Base-by-base conservation (phyloP, 2,797 vertebrate genomes). In the Cetoscarus ocellatus region DNA sequence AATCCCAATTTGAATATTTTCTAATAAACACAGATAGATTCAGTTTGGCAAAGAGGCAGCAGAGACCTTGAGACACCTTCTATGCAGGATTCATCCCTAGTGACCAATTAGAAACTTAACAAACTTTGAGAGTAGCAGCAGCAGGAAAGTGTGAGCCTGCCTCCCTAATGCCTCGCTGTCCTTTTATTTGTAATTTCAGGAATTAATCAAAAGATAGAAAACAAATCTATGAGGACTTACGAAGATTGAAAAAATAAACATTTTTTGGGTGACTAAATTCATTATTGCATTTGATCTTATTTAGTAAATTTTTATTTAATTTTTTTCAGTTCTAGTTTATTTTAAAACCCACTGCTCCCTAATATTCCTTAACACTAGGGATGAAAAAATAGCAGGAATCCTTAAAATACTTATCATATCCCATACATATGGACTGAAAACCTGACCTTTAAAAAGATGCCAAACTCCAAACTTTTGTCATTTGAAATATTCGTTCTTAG, bases 31-130 rank as follows among this genome's bases (percentile, higher is more conserved):
- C 10, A n/a, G 76, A 61, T 2, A 4, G 7, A 69, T 72, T 65
- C 0, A 1, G 45, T 69, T 74, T 73, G 52, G 76, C 73, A 80
- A 80, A 73, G 58, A 77, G 70, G 62, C 50, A 65, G 62, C 53
- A 7, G 45, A 76, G 69, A 86, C 78, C 72, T 79, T 82, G 44
- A 77, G 70, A 73, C 54, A 75, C 72, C 67, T 79, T 70, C 61
- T 60, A 53, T 49, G 48, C 56, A 70, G 55, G 13, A 67, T 17
- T 51, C 19, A 17, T 86, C 87, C 73, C 86, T 19, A 5, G 71
- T 84, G 91, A 82, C 82, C 66, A 90, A 89, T 92, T 90, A 90
- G 65, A 76, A 84, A 86, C 71, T 80, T 79, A 64, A 67, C 53
- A 79, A 89, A 88, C 70, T 80, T 76, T 69, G 18, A 43, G 85